phyloP scores from a whole-genome alignment of 2,113 vertebrate genomes.

The Chlamydotis undulata region DNA sequence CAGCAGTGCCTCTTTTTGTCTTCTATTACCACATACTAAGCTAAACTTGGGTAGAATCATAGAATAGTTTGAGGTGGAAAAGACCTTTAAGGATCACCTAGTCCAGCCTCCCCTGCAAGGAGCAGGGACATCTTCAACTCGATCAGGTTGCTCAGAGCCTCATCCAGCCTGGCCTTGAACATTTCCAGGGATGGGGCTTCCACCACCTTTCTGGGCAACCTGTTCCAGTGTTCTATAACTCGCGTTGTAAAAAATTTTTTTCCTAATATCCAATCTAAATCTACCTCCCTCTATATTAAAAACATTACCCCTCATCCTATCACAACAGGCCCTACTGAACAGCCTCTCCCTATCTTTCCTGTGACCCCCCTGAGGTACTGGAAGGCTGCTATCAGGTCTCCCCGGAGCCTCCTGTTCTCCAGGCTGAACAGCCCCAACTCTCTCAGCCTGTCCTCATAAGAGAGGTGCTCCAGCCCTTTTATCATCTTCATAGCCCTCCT shows the following conservation, averaged over 20 bases:
- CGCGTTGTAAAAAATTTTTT: accelerated
- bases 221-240: neutral
- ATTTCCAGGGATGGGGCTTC: neutral
- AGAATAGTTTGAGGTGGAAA: neutral
- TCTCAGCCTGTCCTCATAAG: neutral
- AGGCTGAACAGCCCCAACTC: neutral
- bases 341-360: neutral
- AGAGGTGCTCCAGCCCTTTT: neutral
- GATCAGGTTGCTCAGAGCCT: neutral
- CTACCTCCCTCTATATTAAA: too few species aligned
- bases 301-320: neutral
- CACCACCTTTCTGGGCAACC: neutral
- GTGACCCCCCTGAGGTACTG: neutral
- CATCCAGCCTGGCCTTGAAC: too few species aligned
- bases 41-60: neutral
- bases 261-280: too few species aligned
- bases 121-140: neutral
- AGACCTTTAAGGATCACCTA: neutral
- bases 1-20: neutral
- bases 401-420: neutral
- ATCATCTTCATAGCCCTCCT: neutral
- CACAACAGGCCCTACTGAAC: neutral
- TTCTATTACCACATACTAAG: neutral
- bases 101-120: neutral
- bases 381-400: neutral